Base-by-base conservation (phyloP, 2,888 invertebrate genomes). In the Gordius sp. region DNA sequence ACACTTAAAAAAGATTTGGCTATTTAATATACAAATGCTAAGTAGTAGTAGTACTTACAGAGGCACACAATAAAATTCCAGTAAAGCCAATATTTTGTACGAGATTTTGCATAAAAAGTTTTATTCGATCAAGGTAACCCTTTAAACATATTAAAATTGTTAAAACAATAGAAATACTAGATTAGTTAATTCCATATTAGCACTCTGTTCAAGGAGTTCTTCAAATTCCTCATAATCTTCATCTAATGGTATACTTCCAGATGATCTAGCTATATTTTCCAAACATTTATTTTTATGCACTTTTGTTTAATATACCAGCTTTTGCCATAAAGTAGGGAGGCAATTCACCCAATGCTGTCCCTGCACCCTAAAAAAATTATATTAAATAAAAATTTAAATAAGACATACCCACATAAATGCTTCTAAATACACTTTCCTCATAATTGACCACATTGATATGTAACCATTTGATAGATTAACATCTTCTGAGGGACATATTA, bases 291-390 rank as follows among this genome's bases (percentile, higher is more conserved):
- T 28, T 16, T 13, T 39, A 55, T 18, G n/a, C n/a, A 13, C 8
- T 33, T 2, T 25, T 41, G 2, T 4, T 52, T 13, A 60, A 59
- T 28, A 23, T 58, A 58, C 68, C 71, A 4, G 93, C 89, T 60
- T 85, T 74, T n/a, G 97, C 97, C 89, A 99, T 91, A 71, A 99
- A 99, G 74, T 97, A 99, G 0, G 97, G 97, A 1, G 97, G 97
- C 62, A 99, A 71, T 69, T 99, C 97, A 0, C 97, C 97, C n/a
- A 99, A 73, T 0, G 97, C 97, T 0, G 97, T 99, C 2, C 97
- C 75, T 28, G 71, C 70, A 33, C 74, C 73, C 70, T 68, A 59
- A 54, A 18, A 47, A 58, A 41, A 20, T 39, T 26, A 58, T 26
- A 54, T 27, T n/a, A 27, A 52, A 55, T 18, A 58, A 60, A 16